Percentiles rank a stretch among this genome's conserved stretches.
Conservation (phyloP, 1,140 invertebrate genomes). For the Drosophila pseudoananassae region DNA sequence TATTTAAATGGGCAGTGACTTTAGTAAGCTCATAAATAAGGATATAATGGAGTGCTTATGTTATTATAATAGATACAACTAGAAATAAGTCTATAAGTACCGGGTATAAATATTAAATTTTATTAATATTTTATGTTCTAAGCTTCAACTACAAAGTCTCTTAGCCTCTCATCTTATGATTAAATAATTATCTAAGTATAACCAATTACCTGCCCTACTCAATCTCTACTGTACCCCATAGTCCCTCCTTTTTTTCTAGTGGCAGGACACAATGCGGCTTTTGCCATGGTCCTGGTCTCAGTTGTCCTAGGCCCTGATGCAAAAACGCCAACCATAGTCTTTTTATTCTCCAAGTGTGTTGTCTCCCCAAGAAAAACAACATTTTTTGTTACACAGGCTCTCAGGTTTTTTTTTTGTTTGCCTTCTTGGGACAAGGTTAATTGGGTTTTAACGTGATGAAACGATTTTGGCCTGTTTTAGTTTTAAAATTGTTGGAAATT, state of each 20-base stretch:
- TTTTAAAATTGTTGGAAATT: not conserved
- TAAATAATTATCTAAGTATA: too few species aligned
- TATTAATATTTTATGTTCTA: too few species aligned
- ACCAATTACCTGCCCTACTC: not conserved
- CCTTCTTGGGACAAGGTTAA: conserved; percentile 32
- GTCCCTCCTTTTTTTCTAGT: conserved; percentile 4
- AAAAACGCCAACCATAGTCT: conserved; percentile 31
- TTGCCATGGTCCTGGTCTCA: conserved; percentile 39
- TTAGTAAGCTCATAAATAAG: too few species aligned
- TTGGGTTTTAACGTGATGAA: conserved; percentile 28
- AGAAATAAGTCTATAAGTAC: too few species aligned
- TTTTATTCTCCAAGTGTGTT: not conserved
- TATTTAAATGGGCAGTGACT: not conserved
- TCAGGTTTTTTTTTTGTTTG: not conserved
- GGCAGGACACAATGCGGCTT: conserved; percentile 36
- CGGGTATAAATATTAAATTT: too few species aligned
- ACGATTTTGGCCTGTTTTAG: not conserved
- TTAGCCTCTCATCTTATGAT: too few species aligned
- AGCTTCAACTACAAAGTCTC: too few species aligned
- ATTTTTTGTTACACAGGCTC: conserved; percentile 13
- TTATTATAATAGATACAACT: too few species aligned
- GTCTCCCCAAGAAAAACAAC: conserved; percentile 4
- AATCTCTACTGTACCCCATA: not conserved
- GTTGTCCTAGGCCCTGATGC: conserved; percentile 53
- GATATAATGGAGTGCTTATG: too few species aligned